Base-by-base conservation (phyloP, 2,113 vertebrate genomes). In the Perca fluviatilis region DNA sequence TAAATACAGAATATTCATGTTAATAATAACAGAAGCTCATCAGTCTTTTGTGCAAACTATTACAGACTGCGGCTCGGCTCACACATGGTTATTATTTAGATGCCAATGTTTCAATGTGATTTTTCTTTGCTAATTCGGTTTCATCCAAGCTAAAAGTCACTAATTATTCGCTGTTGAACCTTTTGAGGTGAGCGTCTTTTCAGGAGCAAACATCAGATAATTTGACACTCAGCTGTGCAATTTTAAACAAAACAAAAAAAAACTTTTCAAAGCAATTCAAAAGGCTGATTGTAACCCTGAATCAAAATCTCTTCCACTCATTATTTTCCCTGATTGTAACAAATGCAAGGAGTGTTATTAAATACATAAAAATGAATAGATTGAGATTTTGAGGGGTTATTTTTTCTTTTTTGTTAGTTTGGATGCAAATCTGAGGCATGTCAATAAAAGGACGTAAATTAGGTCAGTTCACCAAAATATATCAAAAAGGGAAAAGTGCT, bases 171-270 rank as follows among this genome's bases (percentile, higher is more conserved):
- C 77, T 56, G 72, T 36, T 49, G 62, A n/a, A 3, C 27, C 66
- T 46, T 36, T 4, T 5, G 85, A 88, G 89, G 83, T 63, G 77
- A 84, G 63, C 12, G 11, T 72, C 92, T 92, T 88, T 68, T 68
- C 92, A 86, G 86, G 85, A 93, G 91, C 89, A 89, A 62, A 78
- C 47, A 84, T 84, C 92, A 93, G 93, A 61, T 84, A 56, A 85
- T 92, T 92, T 91, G 77, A 92, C 94, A 93, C 88, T 88, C 92
- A 94, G 91, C 92, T 94, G 94, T 96, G 95, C 93, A 95, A 95
- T 89, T 79, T 90, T 79, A 13, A 49, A 89, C 85, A 15, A 58
- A 91, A n/a, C n/a, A 40, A 86, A 79, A 79, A 36, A 77, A 74
- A 33, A 89, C 49, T 83, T 73, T 89, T 86, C 65, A 68, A 81